Base-by-base conservation (phyloP, 2,888 invertebrate genomes). In the Dysmachus trigonus region DNA sequence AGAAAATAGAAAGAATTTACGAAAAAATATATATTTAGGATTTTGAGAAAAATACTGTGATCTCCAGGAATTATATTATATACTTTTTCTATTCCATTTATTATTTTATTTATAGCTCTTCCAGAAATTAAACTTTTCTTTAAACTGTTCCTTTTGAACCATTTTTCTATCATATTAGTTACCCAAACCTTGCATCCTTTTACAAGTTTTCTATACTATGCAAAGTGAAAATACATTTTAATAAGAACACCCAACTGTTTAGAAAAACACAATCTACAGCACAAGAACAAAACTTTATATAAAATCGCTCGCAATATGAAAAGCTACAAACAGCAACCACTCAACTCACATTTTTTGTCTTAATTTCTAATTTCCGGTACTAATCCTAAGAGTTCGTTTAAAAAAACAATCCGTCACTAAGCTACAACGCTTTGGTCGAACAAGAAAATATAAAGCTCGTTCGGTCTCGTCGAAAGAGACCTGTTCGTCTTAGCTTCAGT, bases 401-500 rank as follows among this genome's bases (percentile, higher is more conserved):
- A 31, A 74, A 41, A 41, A 73, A 73, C 7, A 18, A 2, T 33
- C 15, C 31, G 30, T 27, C n/a, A 73, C 31, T 33, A 33, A 73
- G 33, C 73, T 15, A 31, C 73, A n/a, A 15, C 33, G 35, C 10
- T 73, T 73, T 73, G 27, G 35, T 73, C 22, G 38, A 62, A 41
- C 81, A 81, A 38, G 31, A 18, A 79, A 79, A 31, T 35, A 31
- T 15, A 62, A 47, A 81, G 33, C 81, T 47, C 53, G 18, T 53
- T 62, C n/a, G 62, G 81, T 81, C 81, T 62, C 81, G 53, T 7
- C 79, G 74, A 1, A n/a, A 13, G 53, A 62, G 81, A 81, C 62
- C 51, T 33, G 62, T 18, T 81, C 81, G 53, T 62, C 81, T 81
- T 81, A 81, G 81, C 81, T 81, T 81, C 81, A 47, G 53, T 62